Evolutionary conservation across 1,140 invertebrate genomes (phyloP), one percentile per base, ranked within the genome.

Genomic region (Drosophila burlai): DNA sequence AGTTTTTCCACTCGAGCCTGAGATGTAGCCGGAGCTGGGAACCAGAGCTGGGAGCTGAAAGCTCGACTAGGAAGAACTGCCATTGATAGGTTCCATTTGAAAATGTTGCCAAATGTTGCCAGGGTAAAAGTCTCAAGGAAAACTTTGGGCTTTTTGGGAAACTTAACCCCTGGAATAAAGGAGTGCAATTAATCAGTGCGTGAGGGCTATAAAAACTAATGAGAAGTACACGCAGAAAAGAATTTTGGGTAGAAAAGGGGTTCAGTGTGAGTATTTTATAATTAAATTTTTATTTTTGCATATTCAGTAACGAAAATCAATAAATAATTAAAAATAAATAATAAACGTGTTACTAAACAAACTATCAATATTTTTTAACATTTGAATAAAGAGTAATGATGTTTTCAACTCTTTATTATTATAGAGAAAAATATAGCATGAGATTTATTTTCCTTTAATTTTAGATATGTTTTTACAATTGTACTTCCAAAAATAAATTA

Each of bases 11-110:
- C 54, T 26, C 36, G 13, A 21, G 34, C 9, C 8, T 21, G 13
- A 55, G 52, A 36, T 16, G 18, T 34, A 34, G 24, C 15, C 4
- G 16, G 15, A 34, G 24, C 15, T 10, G 16, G 15, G 24, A 34
- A 16, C 50, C 6, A 2, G 18, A 55, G 21, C 21, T 26, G 54
- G 47, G 52, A 55, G 52, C 34, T 55, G 52, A 21, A 16, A 38
- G 34, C 52, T 38, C 52, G 2, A 3, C 68, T 79, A 43, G 57
- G 9, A 57, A 43, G 46, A 71, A 66, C 38, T 65, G 60, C 36
- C 68, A 83, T 83, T 75, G 81, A 83, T 75, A 83, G 80, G 59
- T 79, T 61, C 62, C 68, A 73, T 73, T 50, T 60, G 62, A 67
- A 75, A 76, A 40, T 57, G 61, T 75, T 74, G 76, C 75, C 76